Conservation (phyloP, 37 sponge, comb jelly and placozoan genomes). For the Cliona cf. orientalis region DNA sequence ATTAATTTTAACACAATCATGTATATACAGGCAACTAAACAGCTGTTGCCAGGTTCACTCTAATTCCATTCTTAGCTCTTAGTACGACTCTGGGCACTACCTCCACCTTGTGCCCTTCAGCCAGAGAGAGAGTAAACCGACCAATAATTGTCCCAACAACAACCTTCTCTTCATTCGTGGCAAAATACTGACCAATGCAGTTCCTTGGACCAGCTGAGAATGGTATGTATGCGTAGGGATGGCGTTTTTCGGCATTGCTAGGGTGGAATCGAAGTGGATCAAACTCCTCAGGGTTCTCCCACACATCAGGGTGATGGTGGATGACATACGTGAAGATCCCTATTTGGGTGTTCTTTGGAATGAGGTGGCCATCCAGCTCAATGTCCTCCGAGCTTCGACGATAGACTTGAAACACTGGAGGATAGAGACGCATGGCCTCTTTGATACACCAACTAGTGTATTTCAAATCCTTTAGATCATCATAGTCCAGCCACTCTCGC, state of each 20-base stretch:
- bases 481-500: slow-evolving; percentile 42
- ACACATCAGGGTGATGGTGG: slow-evolving; percentile 57
- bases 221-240: slow-evolving; percentile 79
- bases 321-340: slow-evolving; percentile 26
- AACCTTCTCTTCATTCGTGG: slow-evolving; percentile 70
- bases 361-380: slow-evolving; percentile 25
- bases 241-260: slow-evolving; percentile 44
- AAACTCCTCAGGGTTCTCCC: slow-evolving; percentile 80
- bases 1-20: not conserved
- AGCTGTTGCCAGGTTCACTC: not conserved
- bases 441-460: slow-evolving; percentile 83
- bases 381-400: slow-evolving; percentile 53
- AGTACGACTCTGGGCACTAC: not conserved
- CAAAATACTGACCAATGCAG: slow-evolving; percentile 95
- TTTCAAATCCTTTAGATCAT: slow-evolving; percentile 59
- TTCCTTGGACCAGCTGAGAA: slow-evolving; percentile 83
- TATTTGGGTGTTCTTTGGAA: slow-evolving; percentile 60
- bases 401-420: slow-evolving; percentile 66
- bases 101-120: slow-evolving; percentile 1
- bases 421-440: slow-evolving; percentile 87
- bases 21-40: not conserved
- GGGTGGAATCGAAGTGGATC: slow-evolving; percentile 76
- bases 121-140: too few species aligned
- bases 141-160: slow-evolving; percentile 58
- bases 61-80: not conserved